Percentiles rank a stretch among this genome's conserved stretches.
These are phyloP conservation scores for Mandrillus leucophaeus DNA, from an alignment of 2,113 vertebrate species.

Conservation along the genomic window DNA sequence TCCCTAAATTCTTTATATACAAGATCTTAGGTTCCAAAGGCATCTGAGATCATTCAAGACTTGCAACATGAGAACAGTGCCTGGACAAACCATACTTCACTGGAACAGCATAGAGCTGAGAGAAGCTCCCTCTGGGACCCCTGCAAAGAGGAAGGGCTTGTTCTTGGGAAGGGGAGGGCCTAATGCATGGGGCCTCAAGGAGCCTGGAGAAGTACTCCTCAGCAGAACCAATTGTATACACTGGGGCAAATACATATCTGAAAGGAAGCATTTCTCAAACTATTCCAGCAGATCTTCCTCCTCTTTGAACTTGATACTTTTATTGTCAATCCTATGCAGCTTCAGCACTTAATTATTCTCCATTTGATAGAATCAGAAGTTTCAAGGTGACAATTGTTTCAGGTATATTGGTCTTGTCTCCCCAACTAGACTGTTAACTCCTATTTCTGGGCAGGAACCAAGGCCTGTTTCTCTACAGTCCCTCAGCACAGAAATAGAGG, in stretches of 20 bases:
- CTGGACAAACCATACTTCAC: not conserved
- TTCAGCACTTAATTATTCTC: not conserved
- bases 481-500: not conserved
- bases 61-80: not conserved
- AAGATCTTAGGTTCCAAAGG: not conserved
- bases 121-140: not conserved
- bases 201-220: not conserved
- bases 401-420: not conserved
- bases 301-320: not conserved
- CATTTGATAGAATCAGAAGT: not conserved
- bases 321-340: not conserved
- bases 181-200: not conserved
- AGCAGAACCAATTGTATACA: not conserved
- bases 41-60: not conserved
- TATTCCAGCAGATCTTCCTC: not conserved
- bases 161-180: not conserved
- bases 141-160: not conserved
- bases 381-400: not conserved
- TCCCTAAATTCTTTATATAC: not conserved
- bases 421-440: not conserved
- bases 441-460: not conserved
- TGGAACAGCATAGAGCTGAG: not conserved
- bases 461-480: not conserved
- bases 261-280: not conserved
- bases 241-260: not conserved